Percentiles rank a stretch among this genome's conserved stretches.
These are phyloP conservation scores for Copsychus sechellarum DNA, from an alignment of 2,113 vertebrate species.

Conservation along the genomic window DNA sequence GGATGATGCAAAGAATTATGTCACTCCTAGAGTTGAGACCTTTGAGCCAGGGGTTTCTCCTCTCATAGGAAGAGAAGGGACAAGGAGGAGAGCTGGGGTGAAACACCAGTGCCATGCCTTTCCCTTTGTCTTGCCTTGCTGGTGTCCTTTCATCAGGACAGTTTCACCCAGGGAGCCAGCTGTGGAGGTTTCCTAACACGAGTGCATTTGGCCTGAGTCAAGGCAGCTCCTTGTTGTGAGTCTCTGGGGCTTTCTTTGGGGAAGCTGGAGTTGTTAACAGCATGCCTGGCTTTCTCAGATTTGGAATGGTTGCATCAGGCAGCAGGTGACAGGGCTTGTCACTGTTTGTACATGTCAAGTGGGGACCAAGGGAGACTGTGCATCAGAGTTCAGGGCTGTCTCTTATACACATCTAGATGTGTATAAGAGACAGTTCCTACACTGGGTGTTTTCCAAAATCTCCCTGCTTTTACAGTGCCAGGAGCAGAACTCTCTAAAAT, in stretches of 20 bases:
- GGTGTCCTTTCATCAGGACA: not conserved
- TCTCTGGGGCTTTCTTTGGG: not conserved
- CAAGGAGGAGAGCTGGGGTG: not conserved
- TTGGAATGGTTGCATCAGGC: fast-evolving
- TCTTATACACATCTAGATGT: too few species aligned
- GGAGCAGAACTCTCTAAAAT: not conserved
- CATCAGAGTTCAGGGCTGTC: not conserved
- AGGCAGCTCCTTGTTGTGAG: not conserved
- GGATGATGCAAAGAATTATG: not conserved
- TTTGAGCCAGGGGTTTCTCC: not conserved
- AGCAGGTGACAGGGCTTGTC: slow-evolving; percentile 9
- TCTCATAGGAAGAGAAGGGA: not conserved
- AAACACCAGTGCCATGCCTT: not conserved
- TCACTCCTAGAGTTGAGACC: not conserved
- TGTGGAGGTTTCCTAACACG: fast-evolving
- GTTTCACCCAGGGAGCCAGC: not conserved
- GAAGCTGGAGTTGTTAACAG: not conserved
- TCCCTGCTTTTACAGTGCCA: not conserved
- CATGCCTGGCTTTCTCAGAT: not conserved
- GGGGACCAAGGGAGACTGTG: not conserved
- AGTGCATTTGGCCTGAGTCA: not conserved
- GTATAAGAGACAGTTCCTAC: too few species aligned
- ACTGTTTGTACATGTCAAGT: not conserved
- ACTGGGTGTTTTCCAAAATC: not conserved
- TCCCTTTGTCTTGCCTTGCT: not conserved